These are phyloP conservation scores for Scalopus aquaticus DNA, from an alignment of 2,113 vertebrate genomes.

Conservation along the genomic window DNA sequence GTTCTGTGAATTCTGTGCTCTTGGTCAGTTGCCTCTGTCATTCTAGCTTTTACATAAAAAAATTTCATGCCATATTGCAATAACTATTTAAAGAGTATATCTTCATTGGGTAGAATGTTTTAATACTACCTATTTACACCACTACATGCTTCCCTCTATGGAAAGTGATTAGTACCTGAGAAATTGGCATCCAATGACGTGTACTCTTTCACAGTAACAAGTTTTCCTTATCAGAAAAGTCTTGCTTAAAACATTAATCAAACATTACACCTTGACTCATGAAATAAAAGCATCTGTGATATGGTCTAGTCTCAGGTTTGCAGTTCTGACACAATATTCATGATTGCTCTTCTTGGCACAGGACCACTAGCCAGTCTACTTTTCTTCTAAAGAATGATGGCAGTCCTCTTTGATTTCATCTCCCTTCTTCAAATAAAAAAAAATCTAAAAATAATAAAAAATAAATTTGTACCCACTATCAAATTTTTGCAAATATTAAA, in stretches of 20 bases:
- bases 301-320: background rate
- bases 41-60: background rate
- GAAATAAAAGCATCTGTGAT: background rate
- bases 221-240: background rate
- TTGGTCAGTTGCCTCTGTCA: background rate
- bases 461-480: background rate
- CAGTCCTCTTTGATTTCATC: background rate
- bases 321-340: background rate
- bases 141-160: background rate
- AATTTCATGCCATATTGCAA: background rate
- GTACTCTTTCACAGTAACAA: no score
- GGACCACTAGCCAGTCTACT: rapidly evolving
- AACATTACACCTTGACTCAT: background rate
- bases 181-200: background rate
- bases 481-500: background rate
- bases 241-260: background rate
- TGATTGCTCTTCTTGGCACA: background rate
- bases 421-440: background rate
- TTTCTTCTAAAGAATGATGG: background rate
- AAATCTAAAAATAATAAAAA: background rate
- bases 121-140: background rate
- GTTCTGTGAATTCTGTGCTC: slow-evolving; percentile 17
- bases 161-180: background rate
- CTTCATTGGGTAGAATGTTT: background rate
- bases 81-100: background rate